A percentile compares a stretch with the other conserved stretches of the same genome.
These are phyloP conservation scores for Prolemur simus DNA, from an alignment of 2,113 vertebrate genomes.

Conservation along the genomic window DNA sequence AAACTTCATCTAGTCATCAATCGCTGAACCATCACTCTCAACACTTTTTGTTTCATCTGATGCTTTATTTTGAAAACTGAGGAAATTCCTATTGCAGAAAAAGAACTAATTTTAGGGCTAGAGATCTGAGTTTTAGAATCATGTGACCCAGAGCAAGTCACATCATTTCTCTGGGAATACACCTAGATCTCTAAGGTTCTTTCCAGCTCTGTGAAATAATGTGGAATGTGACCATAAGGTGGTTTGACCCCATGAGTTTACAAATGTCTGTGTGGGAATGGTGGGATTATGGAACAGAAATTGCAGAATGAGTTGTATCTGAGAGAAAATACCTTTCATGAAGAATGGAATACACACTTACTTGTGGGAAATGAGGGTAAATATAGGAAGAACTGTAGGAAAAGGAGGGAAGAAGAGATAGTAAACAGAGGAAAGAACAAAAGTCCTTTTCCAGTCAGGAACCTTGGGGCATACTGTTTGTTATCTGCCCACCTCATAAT, in stretches of 20 bases:
- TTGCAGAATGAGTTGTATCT: neutral
- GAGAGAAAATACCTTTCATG: neutral
- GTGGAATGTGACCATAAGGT: neutral
- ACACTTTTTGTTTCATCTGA: neutral
- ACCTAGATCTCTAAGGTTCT: neutral
- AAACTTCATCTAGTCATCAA: neutral
- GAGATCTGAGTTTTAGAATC: neutral
- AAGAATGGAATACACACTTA: neutral
- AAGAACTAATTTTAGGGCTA: neutral
- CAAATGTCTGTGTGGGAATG: neutral
- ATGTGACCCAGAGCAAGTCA: neutral
- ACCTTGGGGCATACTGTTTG: neutral
- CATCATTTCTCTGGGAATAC: neutral
- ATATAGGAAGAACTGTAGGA: neutral
- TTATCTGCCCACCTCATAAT: neutral
- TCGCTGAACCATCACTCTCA: neutral
- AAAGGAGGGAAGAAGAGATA: neutral
- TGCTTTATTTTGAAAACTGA: conserved; percentile 33
- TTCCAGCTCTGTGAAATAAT: neutral
- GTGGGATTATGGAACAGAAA: neutral
- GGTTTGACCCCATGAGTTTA: neutral
- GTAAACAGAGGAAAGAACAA: neutral
- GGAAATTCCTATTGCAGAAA: neutral
- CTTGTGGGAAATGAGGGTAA: neutral
- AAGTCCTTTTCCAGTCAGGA: neutral